Evolutionary conservation across 2,113 vertebrate genomes (phyloP).

Genomic region (Corythornis vintsioides): DNA sequence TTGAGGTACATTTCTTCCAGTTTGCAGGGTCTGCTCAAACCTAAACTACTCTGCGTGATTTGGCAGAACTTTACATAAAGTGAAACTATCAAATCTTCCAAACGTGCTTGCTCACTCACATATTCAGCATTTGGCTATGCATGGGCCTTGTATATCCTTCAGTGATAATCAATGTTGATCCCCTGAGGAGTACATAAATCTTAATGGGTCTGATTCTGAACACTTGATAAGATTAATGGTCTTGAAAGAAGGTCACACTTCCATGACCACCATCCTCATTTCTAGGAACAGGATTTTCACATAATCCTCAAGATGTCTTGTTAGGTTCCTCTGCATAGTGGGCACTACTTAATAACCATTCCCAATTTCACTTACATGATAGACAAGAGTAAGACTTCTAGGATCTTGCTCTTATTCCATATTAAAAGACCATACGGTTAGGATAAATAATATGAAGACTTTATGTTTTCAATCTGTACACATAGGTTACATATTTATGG

Average conservation of each 20-base stretch:
- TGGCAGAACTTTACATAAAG: not conserved
- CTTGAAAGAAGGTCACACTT: not conserved
- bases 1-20: not conserved
- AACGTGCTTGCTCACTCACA: not conserved
- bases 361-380: not conserved
- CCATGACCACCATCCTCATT: not conserved
- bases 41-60: rapidly evolving
- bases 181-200: not conserved
- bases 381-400: not conserved
- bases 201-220: not conserved
- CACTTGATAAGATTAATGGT: not conserved
- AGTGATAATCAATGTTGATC: not conserved
- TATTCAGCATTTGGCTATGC: not conserved
- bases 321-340: not conserved
- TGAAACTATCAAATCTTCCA: not conserved
- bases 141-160: rapidly evolving
- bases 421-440: not conserved
- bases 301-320: not conserved
- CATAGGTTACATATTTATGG: not conserved
- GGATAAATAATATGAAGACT: not conserved
- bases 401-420: not conserved
- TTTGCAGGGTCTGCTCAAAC: not conserved
- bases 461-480: not conserved
- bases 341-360: not conserved
- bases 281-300: not conserved